Evolutionary conservation across 2,113 vertebrate species (phyloP).

Genomic region (Cyprinodon tularosa): DNA sequence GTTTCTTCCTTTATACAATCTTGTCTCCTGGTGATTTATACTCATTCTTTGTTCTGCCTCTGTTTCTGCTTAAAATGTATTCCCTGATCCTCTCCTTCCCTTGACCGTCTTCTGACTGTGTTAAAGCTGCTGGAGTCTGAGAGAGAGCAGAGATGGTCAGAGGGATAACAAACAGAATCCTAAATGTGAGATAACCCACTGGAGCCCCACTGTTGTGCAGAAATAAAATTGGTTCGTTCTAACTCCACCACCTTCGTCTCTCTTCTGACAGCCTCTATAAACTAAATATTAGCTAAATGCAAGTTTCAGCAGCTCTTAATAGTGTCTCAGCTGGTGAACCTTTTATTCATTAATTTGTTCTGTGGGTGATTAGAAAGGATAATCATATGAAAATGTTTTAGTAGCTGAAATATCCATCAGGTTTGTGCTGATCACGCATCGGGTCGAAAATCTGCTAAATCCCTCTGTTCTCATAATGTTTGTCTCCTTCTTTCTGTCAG

Average conservation of each 20-base stretch:
- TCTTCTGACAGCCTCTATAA: slow-evolving; percentile 29
- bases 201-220: slow-evolving; percentile 32
- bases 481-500: not conserved
- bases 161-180: slow-evolving; percentile 69
- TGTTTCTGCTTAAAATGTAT: slow-evolving; percentile 40
- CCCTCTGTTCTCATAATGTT: slow-evolving; percentile 6
- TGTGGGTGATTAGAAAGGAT: slow-evolving; percentile 50
- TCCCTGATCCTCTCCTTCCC: slow-evolving; percentile 24
- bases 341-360: slow-evolving; percentile 12
- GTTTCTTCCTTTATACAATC: slow-evolving; percentile 10
- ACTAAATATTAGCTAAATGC: slow-evolving; percentile 4
- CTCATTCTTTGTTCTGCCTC: slow-evolving; percentile 1
- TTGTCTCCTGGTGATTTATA: slow-evolving; percentile 13
- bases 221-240: slow-evolving; percentile 51
- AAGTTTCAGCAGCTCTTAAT: slow-evolving; percentile 6
- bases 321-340: slow-evolving; percentile 12
- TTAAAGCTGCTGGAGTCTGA: slow-evolving; percentile 58
- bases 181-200: slow-evolving; percentile 49
- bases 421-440: slow-evolving; percentile 31
- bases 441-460: slow-evolving; percentile 1
- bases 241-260: slow-evolving; percentile 37
- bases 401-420: slow-evolving; percentile 6
- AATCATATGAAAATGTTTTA: slow-evolving; percentile 46
- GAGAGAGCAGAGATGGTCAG: slow-evolving; percentile 20
- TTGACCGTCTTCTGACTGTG: slow-evolving; percentile 26